Evolutionary conservation across 2,113 vertebrate species (phyloP).

Genomic region (Amphiprion ocellaris): DNA sequence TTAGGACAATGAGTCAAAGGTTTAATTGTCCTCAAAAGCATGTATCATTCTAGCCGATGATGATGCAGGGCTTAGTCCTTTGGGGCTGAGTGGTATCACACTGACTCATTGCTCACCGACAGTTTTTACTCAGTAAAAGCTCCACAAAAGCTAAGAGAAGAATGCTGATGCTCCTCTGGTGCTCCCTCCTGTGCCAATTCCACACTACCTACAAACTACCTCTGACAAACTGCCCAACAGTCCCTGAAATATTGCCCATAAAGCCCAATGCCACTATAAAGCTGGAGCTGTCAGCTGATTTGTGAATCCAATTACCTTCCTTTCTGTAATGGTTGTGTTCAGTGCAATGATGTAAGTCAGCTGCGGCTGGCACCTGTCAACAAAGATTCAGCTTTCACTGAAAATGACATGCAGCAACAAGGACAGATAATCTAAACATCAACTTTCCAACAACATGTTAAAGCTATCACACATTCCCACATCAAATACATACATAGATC

Average conservation of each 20-base stretch:
- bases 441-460: not conserved
- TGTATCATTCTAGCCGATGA: slow-evolving; percentile 8
- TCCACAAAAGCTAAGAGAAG: slow-evolving; percentile 32
- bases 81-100: slow-evolving; percentile 31
- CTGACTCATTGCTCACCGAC: slow-evolving; percentile 36
- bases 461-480: not conserved
- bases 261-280: slow-evolving; percentile 77
- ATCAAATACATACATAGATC: slow-evolving; percentile 7
- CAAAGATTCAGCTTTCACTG: slow-evolving; percentile 40
- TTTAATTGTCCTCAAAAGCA: slow-evolving; percentile 46
- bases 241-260: slow-evolving; percentile 76
- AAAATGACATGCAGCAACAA: not conserved
- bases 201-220: slow-evolving; percentile 57
- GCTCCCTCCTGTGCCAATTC: slow-evolving; percentile 39
- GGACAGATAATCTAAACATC: not conserved
- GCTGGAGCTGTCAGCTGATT: slow-evolving; percentile 80
- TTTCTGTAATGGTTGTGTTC: slow-evolving; percentile 80
- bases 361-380: slow-evolving; percentile 70
- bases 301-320: slow-evolving; percentile 83
- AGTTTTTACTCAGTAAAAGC: slow-evolving; percentile 35
- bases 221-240: slow-evolving; percentile 68
- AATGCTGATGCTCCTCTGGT: slow-evolving; percentile 35
- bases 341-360: slow-evolving; percentile 77
- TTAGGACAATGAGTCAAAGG: slow-evolving; percentile 33
- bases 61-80: slow-evolving; percentile 34